A percentile compares a stretch with the other conserved stretches of the same genome.
These are phyloP conservation scores for Parauchenoglanis punctatus DNA, from an alignment of 2,797 vertebrate species.

Conservation along the genomic window DNA sequence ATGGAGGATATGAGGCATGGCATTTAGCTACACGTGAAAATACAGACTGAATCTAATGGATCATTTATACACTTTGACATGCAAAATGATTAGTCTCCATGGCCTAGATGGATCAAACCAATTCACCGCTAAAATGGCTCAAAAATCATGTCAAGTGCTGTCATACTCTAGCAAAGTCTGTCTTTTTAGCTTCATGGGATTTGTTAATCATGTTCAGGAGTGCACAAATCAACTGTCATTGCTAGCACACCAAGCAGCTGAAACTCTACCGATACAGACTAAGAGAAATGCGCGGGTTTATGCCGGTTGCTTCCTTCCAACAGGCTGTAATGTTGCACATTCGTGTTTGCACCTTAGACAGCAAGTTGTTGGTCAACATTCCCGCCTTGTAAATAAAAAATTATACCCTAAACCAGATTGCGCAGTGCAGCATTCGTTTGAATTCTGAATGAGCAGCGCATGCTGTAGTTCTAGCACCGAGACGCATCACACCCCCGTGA, in stretches of 20 bases:
- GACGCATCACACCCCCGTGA: not conserved
- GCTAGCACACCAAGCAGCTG: not conserved
- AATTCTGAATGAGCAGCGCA: not conserved
- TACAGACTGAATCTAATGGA: conserved; percentile 44
- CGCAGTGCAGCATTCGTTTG: not conserved
- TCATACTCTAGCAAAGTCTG: not conserved
- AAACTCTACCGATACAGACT: not conserved
- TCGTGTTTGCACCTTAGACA: not conserved
- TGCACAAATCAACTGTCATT: not conserved
- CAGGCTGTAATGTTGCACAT: not conserved
- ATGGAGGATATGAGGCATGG: conserved; percentile 45
- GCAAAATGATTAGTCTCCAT: conserved; percentile 26
- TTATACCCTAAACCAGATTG: not conserved
- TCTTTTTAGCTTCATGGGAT: not conserved
- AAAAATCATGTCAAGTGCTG: conserved; percentile 20
- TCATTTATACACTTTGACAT: conserved; percentile 48
- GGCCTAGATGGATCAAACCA: conserved; percentile 14
- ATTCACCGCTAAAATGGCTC: not conserved
- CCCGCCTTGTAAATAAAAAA: not conserved
- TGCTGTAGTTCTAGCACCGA: not conserved
- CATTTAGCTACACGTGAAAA: conserved; percentile 46
- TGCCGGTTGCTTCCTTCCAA: no score
- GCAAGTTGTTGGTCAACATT: not conserved
- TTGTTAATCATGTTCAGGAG: not conserved
- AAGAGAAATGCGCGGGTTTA: not conserved